phyloP scores from a whole-genome alignment of 1,140 invertebrate genomes.

The Drosophila paulistorum region DNA sequence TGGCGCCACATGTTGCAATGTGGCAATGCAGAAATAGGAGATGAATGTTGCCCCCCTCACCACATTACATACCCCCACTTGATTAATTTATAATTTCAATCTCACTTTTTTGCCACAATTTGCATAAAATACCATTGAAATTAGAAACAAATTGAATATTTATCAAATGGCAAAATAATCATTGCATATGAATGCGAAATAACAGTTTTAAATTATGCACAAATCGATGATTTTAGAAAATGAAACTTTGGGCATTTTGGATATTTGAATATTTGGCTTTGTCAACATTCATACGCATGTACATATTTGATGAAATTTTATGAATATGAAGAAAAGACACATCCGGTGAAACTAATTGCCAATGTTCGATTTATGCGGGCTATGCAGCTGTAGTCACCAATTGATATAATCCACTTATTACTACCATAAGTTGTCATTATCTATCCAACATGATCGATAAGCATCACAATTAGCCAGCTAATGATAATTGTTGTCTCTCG shows the following conservation, averaged over 20 bases:
- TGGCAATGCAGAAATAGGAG: not conserved
- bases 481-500: conserved; percentile 65
- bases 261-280: not conserved
- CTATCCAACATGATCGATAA: conserved; percentile 53
- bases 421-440: conserved; percentile 38
- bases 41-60: too few relatives aligned
- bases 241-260: conserved; percentile 4
- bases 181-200: conserved; percentile 52
- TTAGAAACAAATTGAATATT: conserved; percentile 70
- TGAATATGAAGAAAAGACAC: not conserved
- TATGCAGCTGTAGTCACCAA: not conserved
- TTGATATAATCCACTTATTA: conserved; percentile 40
- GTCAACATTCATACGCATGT: not conserved
- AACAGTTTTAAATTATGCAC: conserved; percentile 45
- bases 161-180: conserved; percentile 78
- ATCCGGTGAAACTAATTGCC: conserved; percentile 1
- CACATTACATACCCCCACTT: conserved; percentile 48
- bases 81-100: conserved; percentile 74
- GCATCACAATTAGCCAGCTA: conserved; percentile 65
- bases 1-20: conserved; percentile 45
- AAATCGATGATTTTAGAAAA: conserved; percentile 36
- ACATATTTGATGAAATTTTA: not conserved
- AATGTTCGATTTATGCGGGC: conserved; percentile 14
- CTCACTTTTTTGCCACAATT: conserved; percentile 26
- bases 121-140: conserved; percentile 19